Evolutionary conservation across 2,888 invertebrate species (phyloP).

Genomic region (Eremobia ochroleuca): DNA sequence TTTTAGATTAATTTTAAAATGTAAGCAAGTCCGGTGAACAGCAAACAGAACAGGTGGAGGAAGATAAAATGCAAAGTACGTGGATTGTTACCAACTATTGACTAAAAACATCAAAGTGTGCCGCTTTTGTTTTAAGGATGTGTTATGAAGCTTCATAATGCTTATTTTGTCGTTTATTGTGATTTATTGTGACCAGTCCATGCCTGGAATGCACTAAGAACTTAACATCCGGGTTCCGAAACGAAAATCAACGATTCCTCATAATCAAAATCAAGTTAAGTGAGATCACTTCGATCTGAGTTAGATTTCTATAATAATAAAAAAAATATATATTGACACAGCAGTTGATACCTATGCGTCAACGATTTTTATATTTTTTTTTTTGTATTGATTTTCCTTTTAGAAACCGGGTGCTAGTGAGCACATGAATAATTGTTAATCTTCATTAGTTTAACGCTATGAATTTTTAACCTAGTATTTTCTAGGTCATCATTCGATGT

Average conservation of each 20-base stretch:
- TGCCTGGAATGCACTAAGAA: slow-evolving; percentile 9
- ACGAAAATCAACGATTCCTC: background rate
- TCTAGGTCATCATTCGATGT: background rate
- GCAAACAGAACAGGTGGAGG: slow-evolving; percentile 27
- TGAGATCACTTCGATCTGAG: background rate
- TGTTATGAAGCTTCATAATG: slow-evolving; percentile 31
- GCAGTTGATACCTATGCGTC: background rate
- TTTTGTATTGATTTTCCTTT: background rate
- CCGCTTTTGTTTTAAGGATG: slow-evolving; percentile 36
- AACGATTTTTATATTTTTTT: background rate
- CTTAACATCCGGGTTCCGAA: background rate
- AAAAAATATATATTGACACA: background rate
- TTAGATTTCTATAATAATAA: background rate
- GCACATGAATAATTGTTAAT: background rate
- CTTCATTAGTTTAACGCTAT: background rate
- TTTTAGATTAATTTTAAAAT: slow-evolving; percentile 14
- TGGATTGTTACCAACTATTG: slow-evolving; percentile 25
- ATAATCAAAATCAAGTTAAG: background rate
- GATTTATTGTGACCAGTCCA: background rate
- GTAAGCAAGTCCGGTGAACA: slow-evolving; percentile 8
- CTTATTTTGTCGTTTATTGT: slow-evolving; percentile 20
- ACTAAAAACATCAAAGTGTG: slow-evolving; percentile 25
- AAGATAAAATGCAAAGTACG: slow-evolving; percentile 44
- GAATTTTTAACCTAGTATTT: background rate
- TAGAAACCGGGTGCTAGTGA: background rate